Percentiles rank a stretch among this genome's conserved stretches.
Conservation (phyloP, 2,113 vertebrate genomes). For the Xiphias gladius region DNA sequence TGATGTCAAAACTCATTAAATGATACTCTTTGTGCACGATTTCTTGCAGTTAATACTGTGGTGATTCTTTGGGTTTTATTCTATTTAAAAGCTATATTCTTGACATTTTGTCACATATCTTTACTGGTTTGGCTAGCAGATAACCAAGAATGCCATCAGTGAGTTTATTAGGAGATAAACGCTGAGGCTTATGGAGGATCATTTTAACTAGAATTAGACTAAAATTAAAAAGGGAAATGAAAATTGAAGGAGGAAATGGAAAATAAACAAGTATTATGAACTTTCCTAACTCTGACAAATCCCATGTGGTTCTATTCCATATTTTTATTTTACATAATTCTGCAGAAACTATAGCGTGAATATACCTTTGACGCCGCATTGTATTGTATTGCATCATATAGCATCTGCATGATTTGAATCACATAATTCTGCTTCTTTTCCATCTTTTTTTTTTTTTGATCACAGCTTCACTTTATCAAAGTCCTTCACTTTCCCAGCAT, state of each 20-base stretch:
- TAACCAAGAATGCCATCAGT: too few relatives aligned
- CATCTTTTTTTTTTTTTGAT: conserved; percentile 12
- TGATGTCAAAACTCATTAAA: too few relatives aligned
- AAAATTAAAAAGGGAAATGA: not conserved
- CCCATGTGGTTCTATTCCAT: not conserved
- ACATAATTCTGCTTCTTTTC: not conserved
- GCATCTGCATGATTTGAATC: not conserved
- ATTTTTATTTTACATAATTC: not conserved
- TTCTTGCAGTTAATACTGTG: not conserved
- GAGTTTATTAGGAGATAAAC: too few relatives aligned
- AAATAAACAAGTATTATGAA: too few relatives aligned
- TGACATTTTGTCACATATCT: too few relatives aligned
- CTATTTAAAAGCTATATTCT: not conserved
- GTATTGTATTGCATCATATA: not conserved
- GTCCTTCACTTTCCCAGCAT: conserved; percentile 59
- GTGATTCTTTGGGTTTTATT: not conserved
- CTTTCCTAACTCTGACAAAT: not conserved
- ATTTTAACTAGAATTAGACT: not conserved
- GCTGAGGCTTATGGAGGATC: not conserved
- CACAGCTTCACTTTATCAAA: conserved; percentile 50
- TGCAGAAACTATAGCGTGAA: not conserved
- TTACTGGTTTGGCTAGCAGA: too few relatives aligned
- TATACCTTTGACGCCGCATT: not conserved
- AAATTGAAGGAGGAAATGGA: too few relatives aligned
- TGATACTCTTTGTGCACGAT: not conserved